phyloP scores from a whole-genome alignment of 2,888 invertebrate species.

The Erebia palarica region DNA sequence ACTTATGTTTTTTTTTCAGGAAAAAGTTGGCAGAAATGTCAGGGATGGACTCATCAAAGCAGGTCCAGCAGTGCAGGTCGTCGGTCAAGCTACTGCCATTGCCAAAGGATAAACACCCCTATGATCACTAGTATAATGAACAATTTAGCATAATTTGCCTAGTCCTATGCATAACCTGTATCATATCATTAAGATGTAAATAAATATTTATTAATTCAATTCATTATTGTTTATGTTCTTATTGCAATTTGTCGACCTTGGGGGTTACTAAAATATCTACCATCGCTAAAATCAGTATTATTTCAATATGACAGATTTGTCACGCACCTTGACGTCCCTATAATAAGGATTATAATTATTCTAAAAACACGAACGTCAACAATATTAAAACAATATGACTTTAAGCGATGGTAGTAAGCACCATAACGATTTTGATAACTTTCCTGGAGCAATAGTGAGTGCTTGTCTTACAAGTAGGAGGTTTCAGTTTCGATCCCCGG shows the following conservation, averaged over 20 bases:
- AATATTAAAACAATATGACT: too few relatives aligned
- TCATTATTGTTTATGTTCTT: background rate
- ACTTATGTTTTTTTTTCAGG: slow-evolving; percentile 48
- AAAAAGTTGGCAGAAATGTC: slow-evolving; percentile 51
- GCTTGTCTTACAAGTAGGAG: too few relatives aligned
- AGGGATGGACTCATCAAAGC: slow-evolving; percentile 58
- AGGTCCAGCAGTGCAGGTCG: slow-evolving; percentile 55
- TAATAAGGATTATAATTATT: too few relatives aligned
- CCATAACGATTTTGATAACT: too few relatives aligned
- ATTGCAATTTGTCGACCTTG: background rate
- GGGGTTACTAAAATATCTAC: too few relatives aligned
- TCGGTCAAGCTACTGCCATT: slow-evolving; percentile 46
- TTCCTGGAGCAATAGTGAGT: too few relatives aligned
- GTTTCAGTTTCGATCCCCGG: too few relatives aligned
- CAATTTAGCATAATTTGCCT: slow-evolving; percentile 13
- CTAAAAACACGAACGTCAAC: too few relatives aligned
- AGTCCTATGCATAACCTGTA: slow-evolving; percentile 12
- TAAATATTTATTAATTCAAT: slow-evolving; percentile 8
- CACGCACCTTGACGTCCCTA: too few relatives aligned
- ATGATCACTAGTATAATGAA: background rate
- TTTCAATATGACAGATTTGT: too few relatives aligned
- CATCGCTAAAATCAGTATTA: too few relatives aligned
- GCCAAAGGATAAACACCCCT: slow-evolving; percentile 1
- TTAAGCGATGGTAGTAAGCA: too few relatives aligned
- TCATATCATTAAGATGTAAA: slow-evolving; percentile 13